Base-by-base conservation (phyloP, 2,888 invertebrate species). In the Lissonota sp. region DNA sequence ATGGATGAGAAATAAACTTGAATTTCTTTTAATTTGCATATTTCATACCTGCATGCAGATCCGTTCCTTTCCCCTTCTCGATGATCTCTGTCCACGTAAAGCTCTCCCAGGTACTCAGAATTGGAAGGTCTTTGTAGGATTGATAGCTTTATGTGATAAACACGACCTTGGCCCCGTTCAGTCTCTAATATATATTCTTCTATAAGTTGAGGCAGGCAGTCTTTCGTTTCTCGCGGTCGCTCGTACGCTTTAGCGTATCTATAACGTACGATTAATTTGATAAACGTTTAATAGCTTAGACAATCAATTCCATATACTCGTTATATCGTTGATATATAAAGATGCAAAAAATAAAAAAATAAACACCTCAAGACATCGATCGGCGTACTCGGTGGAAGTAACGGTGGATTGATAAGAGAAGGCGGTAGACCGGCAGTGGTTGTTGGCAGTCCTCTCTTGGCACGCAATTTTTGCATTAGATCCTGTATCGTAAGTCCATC, bases 181-280 rank as follows among this genome's bases (percentile, higher is more conserved):
- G 98, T 97, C 93, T 98, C 98, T 86, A 98, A 93, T 72, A 97
- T 96, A 92, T 97, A 97, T 91, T 98, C 97, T 92, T 98, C 98
- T 64, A 98, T 95, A 63, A 97, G 93, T 92, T 96, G 96, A 57
- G 97, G 97, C 86, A 95, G 95, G 92, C 96, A 96, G 93, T 96
- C 96, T 84, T 94, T 94, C 6, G 95, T 95, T 67, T 95, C 94
- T 53, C 94, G 93, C 12, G 95, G 95, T 63, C 95, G 93, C 83
- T 96, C 95, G 86, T 95, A 94, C 0, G 94, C 94, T 80, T 93
- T 93, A 40, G 94, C 94, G 87, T 93, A 93, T 88, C 92, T 91
- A 74, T 70, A 26, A 63, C 16, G 7, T 12, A 14, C 26, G 8
- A 37, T 71, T 26, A 42, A 16, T 26, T 26, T 26, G 26, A 26